Evolutionary conservation across 2,888 invertebrate species (phyloP), one percentile per base, ranked within the genome.

Genomic region (Schrankia costaestrigalis): DNA sequence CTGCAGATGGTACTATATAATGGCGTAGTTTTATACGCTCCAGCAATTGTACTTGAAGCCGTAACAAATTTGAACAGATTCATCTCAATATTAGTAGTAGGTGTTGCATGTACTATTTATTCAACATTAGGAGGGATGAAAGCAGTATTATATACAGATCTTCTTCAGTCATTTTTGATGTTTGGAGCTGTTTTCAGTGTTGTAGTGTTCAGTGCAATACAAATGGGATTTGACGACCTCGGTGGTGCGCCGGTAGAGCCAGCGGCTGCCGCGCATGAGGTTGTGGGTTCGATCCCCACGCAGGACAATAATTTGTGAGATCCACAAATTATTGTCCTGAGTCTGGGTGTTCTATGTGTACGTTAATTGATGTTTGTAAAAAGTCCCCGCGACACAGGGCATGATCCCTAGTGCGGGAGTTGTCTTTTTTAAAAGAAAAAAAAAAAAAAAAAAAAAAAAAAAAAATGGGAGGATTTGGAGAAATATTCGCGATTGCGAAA

Each of bases 21-120:
- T 89, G 95, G 97, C 1, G 94, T 98, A 55, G 98, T 97, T 10
- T 79, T 98, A 5, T 98, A 96, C 74, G 97, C 97, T 0, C 98
- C 98, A 1, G 94, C 98, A 0, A 88, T 98, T 49, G 97, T 97
- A 0, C 75, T 98, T 11, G 94, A 95, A 73, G 92, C 97, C 1
- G 93, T 96, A 14, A 95, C 95, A 1, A 95, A 95, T 8, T 79
- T 95, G 4, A 90, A 91, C 42, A 91, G 92, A 78, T 72, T 91
- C 13, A 85, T 91, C 46, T 95, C 95, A 1, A 94, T 96, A 49
- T 71, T 95, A 35, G 89, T 91, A 0, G 92, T 94, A 32, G 95
- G 93, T 1, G 64, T 94, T 25, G 95, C 93, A 2, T 96, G 96
- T 67, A 94, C 95, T 0, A 94, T 96, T 70, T 96, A 96, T 63